Percentiles rank a stretch among this genome's conserved stretches.
Conservation (phyloP, 1,140 invertebrate genomes). For the Cardiocondyla obscurior region DNA sequence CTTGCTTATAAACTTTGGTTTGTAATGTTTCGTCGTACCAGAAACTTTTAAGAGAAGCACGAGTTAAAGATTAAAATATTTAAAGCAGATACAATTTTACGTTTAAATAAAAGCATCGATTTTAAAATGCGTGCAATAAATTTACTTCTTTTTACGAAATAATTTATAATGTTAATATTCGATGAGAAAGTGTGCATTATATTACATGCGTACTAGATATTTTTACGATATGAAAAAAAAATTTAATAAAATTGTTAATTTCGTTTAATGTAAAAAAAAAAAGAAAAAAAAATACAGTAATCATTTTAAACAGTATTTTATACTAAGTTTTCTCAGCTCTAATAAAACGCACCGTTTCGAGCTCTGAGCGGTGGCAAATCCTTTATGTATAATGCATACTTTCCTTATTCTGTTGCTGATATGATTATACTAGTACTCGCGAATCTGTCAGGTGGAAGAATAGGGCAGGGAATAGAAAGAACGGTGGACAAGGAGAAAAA, state of each 20-base stretch:
- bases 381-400: background rate
- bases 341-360: background rate
- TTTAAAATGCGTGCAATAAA: background rate
- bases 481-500: background rate
- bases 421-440: slow-evolving; percentile 4
- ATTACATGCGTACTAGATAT: background rate
- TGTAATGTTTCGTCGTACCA: background rate
- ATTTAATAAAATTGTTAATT: background rate
- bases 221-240: background rate
- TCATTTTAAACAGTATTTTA: background rate
- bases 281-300: no score
- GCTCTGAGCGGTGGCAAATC: background rate
- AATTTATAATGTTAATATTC: background rate
- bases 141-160: no score
- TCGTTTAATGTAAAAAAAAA: background rate
- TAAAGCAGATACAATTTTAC: background rate
- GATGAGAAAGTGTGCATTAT: background rate
- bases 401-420: background rate
- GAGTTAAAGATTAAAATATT: background rate
- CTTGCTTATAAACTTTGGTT: background rate
- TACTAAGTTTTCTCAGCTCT: background rate
- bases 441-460: background rate
- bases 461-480: background rate
- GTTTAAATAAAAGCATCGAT: background rate
- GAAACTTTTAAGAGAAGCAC: background rate